Conservation (phyloP, 2,888 invertebrate species). For the Bembecia ichneumoniformis region DNA sequence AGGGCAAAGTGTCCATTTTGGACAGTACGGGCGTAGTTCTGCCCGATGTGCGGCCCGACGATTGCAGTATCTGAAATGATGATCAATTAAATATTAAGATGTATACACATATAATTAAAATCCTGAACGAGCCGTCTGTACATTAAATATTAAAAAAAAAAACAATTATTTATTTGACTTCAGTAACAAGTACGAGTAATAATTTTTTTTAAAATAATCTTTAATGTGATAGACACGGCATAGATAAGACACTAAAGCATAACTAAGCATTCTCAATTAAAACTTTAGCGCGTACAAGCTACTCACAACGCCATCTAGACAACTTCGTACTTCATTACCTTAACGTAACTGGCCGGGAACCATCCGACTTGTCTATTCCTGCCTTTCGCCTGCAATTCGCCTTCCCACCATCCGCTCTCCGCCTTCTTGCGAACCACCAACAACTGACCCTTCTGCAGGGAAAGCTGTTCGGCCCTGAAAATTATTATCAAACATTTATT, state of each 20-base stretch:
- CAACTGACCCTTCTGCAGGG: conserved; percentile 90
- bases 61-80: conserved; percentile 60
- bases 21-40: conserved; percentile 82
- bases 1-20: conserved; percentile 66
- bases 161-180: too few species aligned
- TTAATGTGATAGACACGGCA: too few species aligned
- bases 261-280: too few species aligned
- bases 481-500: too few species aligned
- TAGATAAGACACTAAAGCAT: too few species aligned
- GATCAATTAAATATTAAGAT: not conserved
- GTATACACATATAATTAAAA: too few species aligned
- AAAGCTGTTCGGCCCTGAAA: conserved; percentile 88
- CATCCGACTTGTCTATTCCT: conserved; percentile 95
- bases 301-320: too few species aligned
- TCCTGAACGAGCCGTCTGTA: too few species aligned
- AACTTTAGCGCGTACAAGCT: too few species aligned
- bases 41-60: conserved; percentile 79
- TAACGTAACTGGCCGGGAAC: conserved; percentile 99
- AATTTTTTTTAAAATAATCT: too few species aligned
- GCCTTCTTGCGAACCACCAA: conserved; percentile 97
- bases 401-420: conserved; percentile 99
- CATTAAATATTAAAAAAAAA: too few species aligned
- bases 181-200: too few species aligned
- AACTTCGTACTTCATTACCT: conserved; percentile 64
- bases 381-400: conserved; percentile 94